Evolutionary conservation across 2,113 vertebrate species (phyloP), one percentile per base, ranked within the genome.

Genomic region (Corydoras sp.): DNA sequence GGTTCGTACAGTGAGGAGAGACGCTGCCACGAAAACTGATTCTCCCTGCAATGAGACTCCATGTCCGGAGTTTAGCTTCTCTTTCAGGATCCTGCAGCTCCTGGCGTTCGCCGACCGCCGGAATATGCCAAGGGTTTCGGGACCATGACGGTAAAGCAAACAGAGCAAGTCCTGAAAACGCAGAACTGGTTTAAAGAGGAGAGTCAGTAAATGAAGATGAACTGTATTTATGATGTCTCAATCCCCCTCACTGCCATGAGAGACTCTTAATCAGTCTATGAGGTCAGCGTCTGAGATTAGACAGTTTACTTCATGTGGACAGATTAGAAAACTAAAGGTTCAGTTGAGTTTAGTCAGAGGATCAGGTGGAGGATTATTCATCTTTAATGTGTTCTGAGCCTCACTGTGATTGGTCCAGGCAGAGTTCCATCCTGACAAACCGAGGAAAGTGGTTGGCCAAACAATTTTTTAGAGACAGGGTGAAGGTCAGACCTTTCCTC

Each of bases 31-130:
- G 10, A 91, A 89, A 35, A 90, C 88, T 3, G 89, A 92, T 80
- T 91, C 88, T 68, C 85, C 84, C 11, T 87, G 86, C 77, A 90
- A 78, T 18, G 82, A 85, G 43, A 91, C 85, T 8, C 80, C 81
- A 60, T 84, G 75, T 56, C 90, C 90, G 32, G 84, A 85, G 71
- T 91, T 90, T 60, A 91, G 77, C 55, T 86, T 87, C 80, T 92
- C 89, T 68, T 92, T 92, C 68, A 92, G 63, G 50, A 92, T 88
- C 69, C 91, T 88, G 75, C 90, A 92, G 56, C 68, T 89, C 69
- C 89, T 91, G 66, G 89, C 89, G 68, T 91, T 92, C 54, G 91
- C 91, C 11, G 90, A 92, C 15, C 88, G 88, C 62, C 88, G 87
- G 81, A 92, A 92, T 79, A 92, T 89, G 35, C 91, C 90, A 30